Evolutionary conservation across 2,888 invertebrate genomes (phyloP), one percentile per base, ranked within the genome.

Genomic region (Tinea trinotella): DNA sequence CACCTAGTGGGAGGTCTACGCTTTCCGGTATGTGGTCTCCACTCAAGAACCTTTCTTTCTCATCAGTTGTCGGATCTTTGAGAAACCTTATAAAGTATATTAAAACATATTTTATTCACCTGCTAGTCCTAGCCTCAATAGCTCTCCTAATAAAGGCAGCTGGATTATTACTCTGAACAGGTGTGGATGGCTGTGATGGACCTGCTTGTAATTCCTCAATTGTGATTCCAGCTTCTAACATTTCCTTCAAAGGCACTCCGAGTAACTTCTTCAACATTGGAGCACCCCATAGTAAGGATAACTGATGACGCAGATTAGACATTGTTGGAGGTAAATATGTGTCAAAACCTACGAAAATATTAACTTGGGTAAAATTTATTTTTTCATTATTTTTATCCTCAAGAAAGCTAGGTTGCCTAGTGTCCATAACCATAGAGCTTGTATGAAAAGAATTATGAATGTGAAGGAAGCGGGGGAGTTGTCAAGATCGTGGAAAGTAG

Each of bases 211-310:
- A 78, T 9, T 82, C 84, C 0, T 55, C 58, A n/a, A 67, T 70
- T 0, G 64, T 61, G 1, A 74, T 65, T 0, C 87, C 83, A 0
- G 85, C 81, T 19, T 88, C 89, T 61, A 88, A 68, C 69, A 89
- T 87, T 63, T 88, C 88, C 53, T 87, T 88, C 49, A 87, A 57
- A 0, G 87, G 86, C 10, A 58, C 60, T 0, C 76, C 81, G n/a
- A 86, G 60, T 52, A 52, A 30, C 17, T 78, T 81, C 67, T 77
- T 79, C 57, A 86, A 57, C 54, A 87, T 57, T 0, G 83, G 76
- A 1, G 74, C 75, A 0, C 77, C 91, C 94, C 95, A 95, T 4
- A 95, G 74, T 54, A 91, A 77, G 9, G 91, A 89, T 34, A 96
- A 71, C 69, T 95, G 95, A 4, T 74, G 74, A 50, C 90, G 86